Evolutionary conservation across 2,797 vertebrate genomes (phyloP), one percentile per base, ranked within the genome.

Genomic region (Enteromius unitaeniatus): DNA sequence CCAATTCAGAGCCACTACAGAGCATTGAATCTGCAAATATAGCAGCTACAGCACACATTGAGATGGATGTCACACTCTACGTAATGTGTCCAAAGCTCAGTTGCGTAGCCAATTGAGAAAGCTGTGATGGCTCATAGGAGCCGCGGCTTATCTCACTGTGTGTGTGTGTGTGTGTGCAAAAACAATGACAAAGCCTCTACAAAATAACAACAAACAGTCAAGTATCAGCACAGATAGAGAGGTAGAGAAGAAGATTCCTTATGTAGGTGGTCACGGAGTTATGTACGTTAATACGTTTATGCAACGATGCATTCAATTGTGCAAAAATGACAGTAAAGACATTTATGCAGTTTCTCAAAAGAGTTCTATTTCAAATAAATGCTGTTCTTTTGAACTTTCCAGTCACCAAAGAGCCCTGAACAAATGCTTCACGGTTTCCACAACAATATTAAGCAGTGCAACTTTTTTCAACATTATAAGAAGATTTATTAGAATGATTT

Each of bases 81-180:
- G 85, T 84, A 87, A 87, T 64, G 58, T 86, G 83, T 86, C 88
- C 81, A 31, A 60, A 86, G 78, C 83, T 86, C 37, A 73, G 68
- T 60, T 75, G 86, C 79, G n/a, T 86, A 86, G 86, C 83, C 86
- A 86, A 88, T 86, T 82, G 87, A 78, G n/a, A 37, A 74, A 89
- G 81, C 85, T 87, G 89, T 88, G 89, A 89, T 85, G 86, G 85
- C 86, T 88, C 85, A 89, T 89, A 87, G 78, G 86, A 86, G 86
- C 68, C 49, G 65, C 72, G 79, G 87, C 89, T 89, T 89, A 89
- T 89, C 85, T 85, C 79, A 76, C 83, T 74, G 72, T 86, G 68
- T 86, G 78, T 86, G 80, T 82, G 67, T 86, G 77, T 86, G 80
- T 82, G 78, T 85, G 85, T 67, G 81, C 79, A 82, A 87, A 82